Evolutionary conservation across 30 jellyfish, hydroid and myxozoan genomes (phyloP).

Genomic region (Turritopsis dohrnii): DNA sequence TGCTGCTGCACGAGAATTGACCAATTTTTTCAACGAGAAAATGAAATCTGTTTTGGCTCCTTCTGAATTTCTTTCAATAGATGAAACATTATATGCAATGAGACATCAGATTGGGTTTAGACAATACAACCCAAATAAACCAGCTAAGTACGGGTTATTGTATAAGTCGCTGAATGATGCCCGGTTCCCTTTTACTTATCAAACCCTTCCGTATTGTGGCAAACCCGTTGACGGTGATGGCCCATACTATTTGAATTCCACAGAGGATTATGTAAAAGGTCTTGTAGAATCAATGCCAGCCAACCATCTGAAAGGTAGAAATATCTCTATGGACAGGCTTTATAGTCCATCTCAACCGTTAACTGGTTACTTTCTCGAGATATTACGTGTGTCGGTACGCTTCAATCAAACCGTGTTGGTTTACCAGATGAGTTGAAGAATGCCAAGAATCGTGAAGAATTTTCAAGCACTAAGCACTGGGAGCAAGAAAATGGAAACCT

Average conservation of each 20-base stretch:
- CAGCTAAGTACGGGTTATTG: conserved; percentile 43
- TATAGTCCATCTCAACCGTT: conserved; percentile 18
- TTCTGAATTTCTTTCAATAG: conserved; percentile 20
- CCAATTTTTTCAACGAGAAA: too few species aligned
- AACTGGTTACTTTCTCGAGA: conserved; percentile 37
- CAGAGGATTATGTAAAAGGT: too few species aligned
- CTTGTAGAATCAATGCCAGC: too few species aligned
- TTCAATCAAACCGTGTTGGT: conserved; percentile 35
- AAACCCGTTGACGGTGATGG: too few species aligned
- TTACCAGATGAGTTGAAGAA: too few species aligned
- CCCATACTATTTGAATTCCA: too few species aligned
- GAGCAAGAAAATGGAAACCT: conserved; percentile 33
- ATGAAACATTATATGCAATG: conserved; percentile 32
- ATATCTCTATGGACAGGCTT: conserved; percentile 38
- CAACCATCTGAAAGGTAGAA: too few species aligned
- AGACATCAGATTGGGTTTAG: conserved; percentile 44
- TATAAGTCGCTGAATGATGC: conserved; percentile 42
- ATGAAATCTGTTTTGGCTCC: too few species aligned
- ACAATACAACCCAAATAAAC: conserved; percentile 40
- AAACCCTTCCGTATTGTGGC: too few species aligned
- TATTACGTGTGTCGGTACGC: conserved; percentile 43
- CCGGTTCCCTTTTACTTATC: too few species aligned
- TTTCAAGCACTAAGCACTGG: conserved; percentile 31
- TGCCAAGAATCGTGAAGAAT: too few species aligned
- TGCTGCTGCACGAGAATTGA: too few species aligned